Conservation (phyloP, 2,113 vertebrate species). For the Nothoprocta pentlandii region DNA sequence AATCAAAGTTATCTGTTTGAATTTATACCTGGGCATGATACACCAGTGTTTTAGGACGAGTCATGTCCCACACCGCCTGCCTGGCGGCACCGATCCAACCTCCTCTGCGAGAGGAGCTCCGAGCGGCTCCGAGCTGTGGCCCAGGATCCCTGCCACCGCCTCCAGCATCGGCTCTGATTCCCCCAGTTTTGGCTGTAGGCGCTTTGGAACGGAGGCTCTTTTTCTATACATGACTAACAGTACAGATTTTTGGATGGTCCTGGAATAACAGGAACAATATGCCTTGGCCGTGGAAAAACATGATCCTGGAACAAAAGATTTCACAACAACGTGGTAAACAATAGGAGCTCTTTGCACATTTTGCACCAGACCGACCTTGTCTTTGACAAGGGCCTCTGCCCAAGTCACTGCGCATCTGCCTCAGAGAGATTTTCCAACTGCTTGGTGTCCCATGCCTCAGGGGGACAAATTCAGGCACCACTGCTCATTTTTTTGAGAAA, state of each 20-base stretch:
- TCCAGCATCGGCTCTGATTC: too few species aligned
- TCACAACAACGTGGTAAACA: neutral
- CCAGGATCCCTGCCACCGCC: too few species aligned
- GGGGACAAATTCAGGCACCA: neutral
- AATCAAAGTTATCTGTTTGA: neutral
- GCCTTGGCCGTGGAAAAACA: too few species aligned
- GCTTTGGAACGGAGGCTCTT: neutral
- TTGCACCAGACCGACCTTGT: neutral
- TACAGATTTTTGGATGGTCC: neutral
- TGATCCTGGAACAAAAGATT: neutral
- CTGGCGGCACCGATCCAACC: accelerated
- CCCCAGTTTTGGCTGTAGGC: neutral
- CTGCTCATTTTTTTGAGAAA: neutral
- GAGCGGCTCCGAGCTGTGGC: too few species aligned
- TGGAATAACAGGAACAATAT: neutral
- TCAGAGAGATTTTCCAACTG: neutral
- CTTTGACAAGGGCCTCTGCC: neutral
- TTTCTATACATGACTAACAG: neutral
- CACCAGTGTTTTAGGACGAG: neutral
- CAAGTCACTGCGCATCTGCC: neutral
- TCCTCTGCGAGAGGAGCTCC: neutral
- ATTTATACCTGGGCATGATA: neutral
- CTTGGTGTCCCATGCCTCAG: neutral
- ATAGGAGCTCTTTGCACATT: neutral
- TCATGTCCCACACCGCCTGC: accelerated